These are phyloP conservation scores for Podarcis cretensis DNA, from an alignment of 2,113 vertebrate genomes.

Conservation along the genomic window DNA sequence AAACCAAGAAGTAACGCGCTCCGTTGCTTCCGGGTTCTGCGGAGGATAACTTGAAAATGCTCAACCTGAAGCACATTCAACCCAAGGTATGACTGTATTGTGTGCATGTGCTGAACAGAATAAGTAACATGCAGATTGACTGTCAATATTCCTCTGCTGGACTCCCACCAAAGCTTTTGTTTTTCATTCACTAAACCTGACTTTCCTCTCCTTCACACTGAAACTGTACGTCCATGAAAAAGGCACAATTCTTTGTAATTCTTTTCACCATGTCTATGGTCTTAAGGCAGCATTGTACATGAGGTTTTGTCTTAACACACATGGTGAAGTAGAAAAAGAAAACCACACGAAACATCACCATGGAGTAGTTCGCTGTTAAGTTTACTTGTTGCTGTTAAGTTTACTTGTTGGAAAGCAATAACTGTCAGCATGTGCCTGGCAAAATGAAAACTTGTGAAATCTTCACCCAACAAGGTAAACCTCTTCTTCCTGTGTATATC, in stretches of 20 bases:
- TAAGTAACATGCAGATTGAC: neutral
- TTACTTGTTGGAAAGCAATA: neutral
- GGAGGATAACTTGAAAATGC: no score
- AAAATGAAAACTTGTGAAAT: neutral
- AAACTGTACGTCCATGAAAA: neutral
- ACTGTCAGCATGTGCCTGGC: neutral
- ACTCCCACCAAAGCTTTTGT: neutral
- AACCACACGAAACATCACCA: neutral
- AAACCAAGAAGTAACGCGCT: no score
- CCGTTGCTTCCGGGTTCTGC: no score
- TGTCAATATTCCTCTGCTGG: neutral
- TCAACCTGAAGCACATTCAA: no score
- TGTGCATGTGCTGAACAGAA: slow-evolving; percentile 3
- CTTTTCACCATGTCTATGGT: neutral
- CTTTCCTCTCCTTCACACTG: neutral
- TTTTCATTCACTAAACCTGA: neutral
- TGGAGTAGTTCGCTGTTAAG: neutral
- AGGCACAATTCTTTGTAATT: neutral
- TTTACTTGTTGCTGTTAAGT: neutral
- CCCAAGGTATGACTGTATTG: neutral
- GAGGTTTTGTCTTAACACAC: neutral
- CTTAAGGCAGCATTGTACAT: no score
- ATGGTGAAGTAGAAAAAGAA: neutral
- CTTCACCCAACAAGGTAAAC: neutral
- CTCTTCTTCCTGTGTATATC: neutral